Conservation (phyloP, 2,888 invertebrate species). For the Drosophila mayaguana region DNA sequence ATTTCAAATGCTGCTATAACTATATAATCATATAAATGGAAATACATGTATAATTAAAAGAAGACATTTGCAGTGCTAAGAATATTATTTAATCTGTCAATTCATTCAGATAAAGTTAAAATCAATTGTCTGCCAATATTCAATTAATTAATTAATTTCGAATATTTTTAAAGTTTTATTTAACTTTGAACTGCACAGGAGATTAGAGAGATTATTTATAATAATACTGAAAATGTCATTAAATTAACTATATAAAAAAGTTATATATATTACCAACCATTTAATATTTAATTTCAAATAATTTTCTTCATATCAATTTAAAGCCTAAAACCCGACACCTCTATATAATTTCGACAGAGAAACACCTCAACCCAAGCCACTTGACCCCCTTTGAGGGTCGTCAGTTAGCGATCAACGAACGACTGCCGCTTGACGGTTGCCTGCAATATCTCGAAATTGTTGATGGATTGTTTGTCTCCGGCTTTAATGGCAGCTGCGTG, state of each 20-base stretch:
- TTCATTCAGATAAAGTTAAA: too few relatives aligned
- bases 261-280: not conserved
- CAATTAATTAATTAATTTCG: not conserved
- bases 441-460: slow-evolving; percentile 4
- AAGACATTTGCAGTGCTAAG: not conserved
- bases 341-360: not conserved
- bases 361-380: not conserved
- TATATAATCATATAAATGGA: not conserved
- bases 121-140: not conserved
- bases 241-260: too few relatives aligned
- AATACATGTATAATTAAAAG: not conserved
- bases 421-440: slow-evolving; percentile 6
- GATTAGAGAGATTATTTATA: too few relatives aligned
- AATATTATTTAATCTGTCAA: not conserved
- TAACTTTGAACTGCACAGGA: too few relatives aligned
- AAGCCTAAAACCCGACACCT: slow-evolving; percentile 3
- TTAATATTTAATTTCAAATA: not conserved
- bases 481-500: slow-evolving; percentile 25
- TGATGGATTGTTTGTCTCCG: slow-evolving; percentile 30
- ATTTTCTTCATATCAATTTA: not conserved
- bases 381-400: slow-evolving; percentile 12
- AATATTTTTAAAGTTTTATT: too few relatives aligned
- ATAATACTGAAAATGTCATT: too few relatives aligned
- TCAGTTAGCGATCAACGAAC: slow-evolving; percentile 2
- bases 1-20: not conserved